Evolutionary conservation across 2,797 vertebrate species (phyloP).

Genomic region (Lerista edwardsae): DNA sequence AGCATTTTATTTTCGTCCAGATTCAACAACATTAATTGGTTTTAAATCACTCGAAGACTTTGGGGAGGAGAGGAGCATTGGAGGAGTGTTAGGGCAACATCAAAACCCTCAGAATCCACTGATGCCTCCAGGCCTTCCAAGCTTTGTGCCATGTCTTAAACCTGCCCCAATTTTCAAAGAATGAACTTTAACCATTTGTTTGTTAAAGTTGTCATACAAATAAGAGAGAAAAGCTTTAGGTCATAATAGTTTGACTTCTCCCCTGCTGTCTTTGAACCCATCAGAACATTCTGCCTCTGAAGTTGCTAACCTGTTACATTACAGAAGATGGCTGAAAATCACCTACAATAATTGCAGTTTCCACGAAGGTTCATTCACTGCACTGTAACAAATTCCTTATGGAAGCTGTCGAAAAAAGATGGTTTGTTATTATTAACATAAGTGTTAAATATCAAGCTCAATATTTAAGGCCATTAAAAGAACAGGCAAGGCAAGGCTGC

Average conservation of each 20-base stretch:
- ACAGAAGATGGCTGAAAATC: conserved; percentile 29
- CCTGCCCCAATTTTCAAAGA: conserved; percentile 21
- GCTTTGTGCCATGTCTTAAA: neutral
- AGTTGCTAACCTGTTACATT: conserved; percentile 47
- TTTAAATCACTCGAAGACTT: neutral
- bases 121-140: conserved; percentile 8
- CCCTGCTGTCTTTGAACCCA: conserved; percentile 35
- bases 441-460: no score
- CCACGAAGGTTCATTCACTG: conserved; percentile 4
- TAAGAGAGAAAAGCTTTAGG: conserved; percentile 19
- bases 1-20: neutral
- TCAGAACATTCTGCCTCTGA: conserved; percentile 47
- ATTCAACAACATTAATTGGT: neutral
- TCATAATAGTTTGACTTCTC: conserved; percentile 37
- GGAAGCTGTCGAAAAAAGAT: no score
- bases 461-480: no score
- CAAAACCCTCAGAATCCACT: conserved; percentile 41
- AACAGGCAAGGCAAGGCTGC: no score
- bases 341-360: neutral
- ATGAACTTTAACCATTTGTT: conserved; percentile 1
- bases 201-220: conserved; percentile 20
- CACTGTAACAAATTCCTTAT: conserved; percentile 10
- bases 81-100: neutral
- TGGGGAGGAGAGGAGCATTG: neutral
- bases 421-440: no score